phyloP scores from a whole-genome alignment of 2,797 vertebrate genomes.

The Leptoclinus maculatus region DNA sequence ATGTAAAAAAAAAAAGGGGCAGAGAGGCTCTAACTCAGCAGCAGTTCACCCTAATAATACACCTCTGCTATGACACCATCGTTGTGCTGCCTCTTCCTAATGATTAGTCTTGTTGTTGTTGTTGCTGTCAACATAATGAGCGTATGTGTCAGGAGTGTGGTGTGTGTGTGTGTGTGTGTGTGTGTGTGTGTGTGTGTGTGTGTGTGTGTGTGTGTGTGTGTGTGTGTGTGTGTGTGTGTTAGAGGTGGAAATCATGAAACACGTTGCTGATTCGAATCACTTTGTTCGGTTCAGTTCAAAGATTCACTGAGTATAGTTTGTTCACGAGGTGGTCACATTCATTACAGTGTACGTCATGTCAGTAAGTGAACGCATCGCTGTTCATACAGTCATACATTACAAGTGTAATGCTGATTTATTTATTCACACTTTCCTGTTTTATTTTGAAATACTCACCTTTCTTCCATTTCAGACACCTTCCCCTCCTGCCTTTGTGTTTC shows the following conservation, averaged over 20 bases:
- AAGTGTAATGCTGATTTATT: background rate
- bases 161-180: background rate
- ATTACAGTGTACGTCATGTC: background rate
- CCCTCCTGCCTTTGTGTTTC: background rate
- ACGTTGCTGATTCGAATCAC: background rate
- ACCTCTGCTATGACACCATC: constrained; percentile 35
- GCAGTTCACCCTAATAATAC: constrained; percentile 52
- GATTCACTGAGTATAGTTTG: background rate
- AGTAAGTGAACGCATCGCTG: background rate
- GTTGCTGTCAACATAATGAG: constrained; percentile 42
- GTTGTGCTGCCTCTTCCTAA: constrained; percentile 28
- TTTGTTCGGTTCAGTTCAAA: background rate
- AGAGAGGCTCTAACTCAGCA: constrained; percentile 49
- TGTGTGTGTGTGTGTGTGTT: background rate
- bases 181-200: background rate
- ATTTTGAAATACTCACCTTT: constrained; percentile 1
- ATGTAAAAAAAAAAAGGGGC: constrained; percentile 44
- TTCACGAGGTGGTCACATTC: background rate
- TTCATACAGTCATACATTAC: no score
- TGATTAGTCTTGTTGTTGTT: constrained; percentile 39
- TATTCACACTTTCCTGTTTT: background rate
- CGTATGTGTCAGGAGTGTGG: constrained; percentile 1
- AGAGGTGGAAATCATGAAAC: background rate
- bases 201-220: background rate
- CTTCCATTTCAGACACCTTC: background rate